These are phyloP conservation scores for Hecatera dysodea DNA, from an alignment of 2,888 invertebrate species.

Conservation along the genomic window DNA sequence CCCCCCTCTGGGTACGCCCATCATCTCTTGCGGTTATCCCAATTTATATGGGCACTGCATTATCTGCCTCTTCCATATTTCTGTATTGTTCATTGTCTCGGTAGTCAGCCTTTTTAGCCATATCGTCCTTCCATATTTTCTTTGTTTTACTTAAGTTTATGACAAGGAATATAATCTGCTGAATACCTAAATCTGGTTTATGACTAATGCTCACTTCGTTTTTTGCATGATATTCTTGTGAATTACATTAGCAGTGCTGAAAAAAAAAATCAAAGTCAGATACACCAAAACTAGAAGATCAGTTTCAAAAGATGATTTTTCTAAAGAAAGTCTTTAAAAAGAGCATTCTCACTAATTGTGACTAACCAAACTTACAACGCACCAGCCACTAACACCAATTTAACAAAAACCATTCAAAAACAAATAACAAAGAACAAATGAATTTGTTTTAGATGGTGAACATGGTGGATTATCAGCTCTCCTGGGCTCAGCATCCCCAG, in stretches of 20 bases:
- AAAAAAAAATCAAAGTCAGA: too few relatives aligned
- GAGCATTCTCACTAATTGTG: too few relatives aligned
- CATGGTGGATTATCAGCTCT: slow-evolving; percentile 84
- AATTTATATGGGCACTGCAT: not conserved
- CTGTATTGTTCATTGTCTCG: not conserved
- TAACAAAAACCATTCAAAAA: slow-evolving; percentile 17
- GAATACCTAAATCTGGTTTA: too few relatives aligned
- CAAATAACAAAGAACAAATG: slow-evolving; percentile 6
- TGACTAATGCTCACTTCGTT: too few relatives aligned
- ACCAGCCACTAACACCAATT: not conserved
- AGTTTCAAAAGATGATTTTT: not conserved
- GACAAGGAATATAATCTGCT: too few relatives aligned
- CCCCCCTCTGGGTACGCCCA: too few relatives aligned
- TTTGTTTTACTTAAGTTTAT: too few relatives aligned
- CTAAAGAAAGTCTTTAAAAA: too few relatives aligned
- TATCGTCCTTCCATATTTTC: not conserved
- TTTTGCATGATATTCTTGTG: too few relatives aligned
- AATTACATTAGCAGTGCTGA: too few relatives aligned
- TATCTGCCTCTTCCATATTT: not conserved
- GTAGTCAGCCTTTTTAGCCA: rapidly evolving
- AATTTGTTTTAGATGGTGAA: slow-evolving; percentile 79
- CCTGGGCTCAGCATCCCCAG: slow-evolving; percentile 84
- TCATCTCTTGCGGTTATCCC: not conserved
- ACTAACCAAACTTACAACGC: not conserved
- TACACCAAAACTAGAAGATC: not conserved